Base-by-base conservation (phyloP, 2,113 vertebrate genomes). In the Phainopepla nitens region DNA sequence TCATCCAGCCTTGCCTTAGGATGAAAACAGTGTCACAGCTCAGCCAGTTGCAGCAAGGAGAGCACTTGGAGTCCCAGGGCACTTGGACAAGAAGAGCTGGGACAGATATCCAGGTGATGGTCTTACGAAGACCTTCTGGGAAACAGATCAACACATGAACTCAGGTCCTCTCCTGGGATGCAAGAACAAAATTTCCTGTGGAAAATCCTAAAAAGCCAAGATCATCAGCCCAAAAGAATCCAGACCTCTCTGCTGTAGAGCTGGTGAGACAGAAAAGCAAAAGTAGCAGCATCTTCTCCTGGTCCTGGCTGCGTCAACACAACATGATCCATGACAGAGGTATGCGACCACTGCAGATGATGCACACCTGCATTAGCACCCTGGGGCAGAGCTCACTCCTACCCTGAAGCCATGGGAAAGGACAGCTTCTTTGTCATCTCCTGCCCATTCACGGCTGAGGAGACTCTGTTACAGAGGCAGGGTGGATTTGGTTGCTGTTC, bases 301-400 rank as follows among this genome's bases (percentile, higher is more conserved):
- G 25, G 17, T 62, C 12, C 13, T 18, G 7, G 16, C 5, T 35
- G 4, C 56, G 21, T 31, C 53, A 82, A 17, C 16, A 10, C 6
- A 47, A 42, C 11, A 3, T 1, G 1, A 19, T 45, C 7, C 1
- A 15, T 24, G 44, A 21, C 4, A 39, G 39, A 78, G 7, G 3
- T 35, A 7, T 31, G 51, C 0, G 0, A 13, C 18, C 27, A 8
- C 4, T 8, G 41, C 53, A 78, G 76, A 33, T 61, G 36, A 6
- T 66, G 15, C 1, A 1, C 36, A 77, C 4, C 58, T 69, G 27
- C 60, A 8, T 41, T 31, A 73, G 28, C 45, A 50, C 3, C 8
- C 7, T 70, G 0, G 4, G 21, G 21, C 49, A 89, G 72, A 91
- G 27, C 31, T 93, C 77, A 24, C 19, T 49, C 10, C 10, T 72